Base-by-base conservation (phyloP, 2,113 vertebrate species). In the Mustela lutreola region DNA sequence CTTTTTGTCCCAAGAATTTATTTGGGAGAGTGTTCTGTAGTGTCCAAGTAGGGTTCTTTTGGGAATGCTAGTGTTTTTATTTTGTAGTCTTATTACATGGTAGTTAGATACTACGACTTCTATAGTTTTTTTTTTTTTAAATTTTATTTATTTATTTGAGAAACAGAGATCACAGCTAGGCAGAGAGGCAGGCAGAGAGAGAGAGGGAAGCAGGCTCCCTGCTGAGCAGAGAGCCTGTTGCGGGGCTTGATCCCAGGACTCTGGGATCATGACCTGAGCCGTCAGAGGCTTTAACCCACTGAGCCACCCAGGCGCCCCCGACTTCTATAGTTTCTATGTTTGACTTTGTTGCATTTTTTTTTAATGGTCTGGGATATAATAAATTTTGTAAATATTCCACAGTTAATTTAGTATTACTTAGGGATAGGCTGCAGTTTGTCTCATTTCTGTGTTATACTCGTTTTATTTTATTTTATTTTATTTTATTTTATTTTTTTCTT, bases 371-470 rank as follows among this genome's bases (percentile, higher is more conserved):
- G 11, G 73, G 31, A 62, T 95, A 87, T 48, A 56, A 78, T 79
- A 45, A 8, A 88, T 75, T 84, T 81, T 91, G 16, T 80, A 63
- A 87, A 63, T 91, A 96, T 88, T 53, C 45, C 56, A 4, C 42
- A 53, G 45, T 84, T 94, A n/a, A 95, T 89, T 94, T 90, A 80
- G 28, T 82, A 65, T 65, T 62, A 75, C 36, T 87, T 62, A 50
- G 70, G 81, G n/a, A 45, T 81, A n/a, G 78, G 45, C 36, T 19
- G 31, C 73, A 79, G 26, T 62, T 80, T 91, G 73, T 75, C 65
- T 95, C 7, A 63, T 91, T 95, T 97, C 67, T 94, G 33, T 94
- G 33, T 89, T 92, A 16, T 58, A 45, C 71, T 97, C 85, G 78
- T 60, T 96, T 95, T 67, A 56, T n/a, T n/a, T n/a, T n/a, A n/a